A percentile compares a stretch with the other conserved stretches of the same genome.
Evolutionary conservation across 1,140 invertebrate genomes (phyloP).

Genomic region (Zaprionus ornatus): DNA sequence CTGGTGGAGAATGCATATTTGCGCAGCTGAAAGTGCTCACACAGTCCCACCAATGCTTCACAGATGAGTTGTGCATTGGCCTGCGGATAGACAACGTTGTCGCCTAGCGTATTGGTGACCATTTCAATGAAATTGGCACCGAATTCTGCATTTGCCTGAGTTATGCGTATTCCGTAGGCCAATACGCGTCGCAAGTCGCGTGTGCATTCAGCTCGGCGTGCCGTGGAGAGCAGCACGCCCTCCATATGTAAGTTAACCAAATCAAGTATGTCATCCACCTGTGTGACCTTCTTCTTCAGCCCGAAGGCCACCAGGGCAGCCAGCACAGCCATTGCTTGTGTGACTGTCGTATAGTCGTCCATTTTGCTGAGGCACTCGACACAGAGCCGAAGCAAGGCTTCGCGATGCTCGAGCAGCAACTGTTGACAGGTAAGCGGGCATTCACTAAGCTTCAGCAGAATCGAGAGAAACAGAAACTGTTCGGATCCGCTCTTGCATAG

Average conservation of each 20-base stretch:
- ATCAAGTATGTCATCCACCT: constrained; percentile 72
- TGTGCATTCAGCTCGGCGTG: constrained; percentile 61
- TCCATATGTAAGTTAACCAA: constrained; percentile 82
- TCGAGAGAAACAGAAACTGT: constrained; percentile 77
- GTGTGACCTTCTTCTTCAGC: constrained; percentile 56
- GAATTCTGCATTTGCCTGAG: constrained; percentile 68
- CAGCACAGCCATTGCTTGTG: constrained; percentile 88
- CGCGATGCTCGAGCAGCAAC: constrained; percentile 84
- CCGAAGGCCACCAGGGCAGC: constrained; percentile 89
- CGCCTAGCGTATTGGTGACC: constrained; percentile 73
- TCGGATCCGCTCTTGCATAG: constrained; percentile 73
- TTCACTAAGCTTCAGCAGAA: constrained; percentile 85
- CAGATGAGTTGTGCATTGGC: constrained; percentile 73
- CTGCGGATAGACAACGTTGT: constrained; percentile 65
- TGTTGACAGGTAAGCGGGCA: constrained; percentile 86
- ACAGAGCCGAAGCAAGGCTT: constrained; percentile 85
- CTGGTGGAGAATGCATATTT: constrained; percentile 60
- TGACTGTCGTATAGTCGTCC: constrained; percentile 87
- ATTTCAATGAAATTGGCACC: constrained; percentile 71
- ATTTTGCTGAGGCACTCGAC: constrained; percentile 86
- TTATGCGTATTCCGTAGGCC: constrained; percentile 72
- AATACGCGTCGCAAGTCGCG: constrained; percentile 67
- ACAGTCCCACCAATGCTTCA: constrained; percentile 75
- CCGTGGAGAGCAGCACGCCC: constrained; percentile 72
- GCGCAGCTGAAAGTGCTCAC: constrained; percentile 77